These are phyloP conservation scores for Tanytarsus gracilentus DNA, from an alignment of 2,888 invertebrate genomes.

Conservation along the genomic window DNA sequence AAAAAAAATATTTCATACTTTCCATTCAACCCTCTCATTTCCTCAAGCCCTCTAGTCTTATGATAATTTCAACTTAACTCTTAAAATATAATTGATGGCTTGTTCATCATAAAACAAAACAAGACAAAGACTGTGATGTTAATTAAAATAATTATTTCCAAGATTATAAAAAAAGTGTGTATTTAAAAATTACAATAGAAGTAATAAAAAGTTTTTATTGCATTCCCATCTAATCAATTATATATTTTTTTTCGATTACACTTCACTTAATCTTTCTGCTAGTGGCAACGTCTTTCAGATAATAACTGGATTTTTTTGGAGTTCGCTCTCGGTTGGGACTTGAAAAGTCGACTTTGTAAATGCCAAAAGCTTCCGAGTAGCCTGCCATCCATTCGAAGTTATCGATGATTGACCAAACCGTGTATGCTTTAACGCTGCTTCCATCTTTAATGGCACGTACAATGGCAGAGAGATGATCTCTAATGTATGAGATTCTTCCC, in stretches of 20 bases:
- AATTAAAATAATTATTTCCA: too few relatives aligned
- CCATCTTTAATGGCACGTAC: conserved; percentile 43
- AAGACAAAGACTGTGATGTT: too few relatives aligned
- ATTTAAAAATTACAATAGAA: neutral
- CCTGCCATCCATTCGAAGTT: conserved; percentile 57
- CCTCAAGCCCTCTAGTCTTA: too few relatives aligned
- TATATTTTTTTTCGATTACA: neutral
- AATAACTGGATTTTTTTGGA: conserved; percentile 51
- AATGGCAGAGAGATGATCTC: conserved; percentile 45
- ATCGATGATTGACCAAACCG: conserved; percentile 55
- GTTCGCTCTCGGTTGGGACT: conserved; percentile 50
- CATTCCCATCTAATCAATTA: neutral
- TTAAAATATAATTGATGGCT: too few relatives aligned
- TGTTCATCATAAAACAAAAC: too few relatives aligned
- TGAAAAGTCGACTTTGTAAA: conserved; percentile 58
- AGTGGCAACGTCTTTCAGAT: neutral
- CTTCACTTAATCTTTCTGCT: neutral
- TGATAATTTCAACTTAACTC: too few relatives aligned
- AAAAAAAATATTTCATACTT: too few relatives aligned
- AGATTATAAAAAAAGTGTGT: too few relatives aligned
- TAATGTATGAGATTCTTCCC: conserved; percentile 41
- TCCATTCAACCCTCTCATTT: too few relatives aligned
- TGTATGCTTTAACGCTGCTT: conserved; percentile 43
- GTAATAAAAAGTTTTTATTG: neutral
- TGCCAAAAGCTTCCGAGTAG: conserved; percentile 54